Conservation (phyloP, 2,888 invertebrate species). For the Dysmachus trigonus region DNA sequence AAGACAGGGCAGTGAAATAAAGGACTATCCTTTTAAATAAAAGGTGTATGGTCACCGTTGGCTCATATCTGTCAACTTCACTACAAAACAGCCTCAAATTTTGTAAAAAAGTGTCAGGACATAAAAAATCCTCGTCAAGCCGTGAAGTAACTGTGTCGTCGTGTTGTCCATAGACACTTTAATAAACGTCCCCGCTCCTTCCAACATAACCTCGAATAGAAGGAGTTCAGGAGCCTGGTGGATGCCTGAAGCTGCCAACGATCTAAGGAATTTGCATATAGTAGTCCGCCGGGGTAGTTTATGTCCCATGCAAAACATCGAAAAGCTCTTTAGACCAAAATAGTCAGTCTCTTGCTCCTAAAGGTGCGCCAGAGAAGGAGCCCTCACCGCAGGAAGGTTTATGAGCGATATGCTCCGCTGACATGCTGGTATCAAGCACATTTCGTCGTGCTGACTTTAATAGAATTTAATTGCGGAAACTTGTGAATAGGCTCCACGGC, state of each 20-base stretch:
- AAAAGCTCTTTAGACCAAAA: conserved; percentile 27
- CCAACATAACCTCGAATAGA: not conserved
- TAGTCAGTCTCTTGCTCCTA: not conserved
- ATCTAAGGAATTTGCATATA: conserved; percentile 24
- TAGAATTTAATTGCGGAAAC: conserved; percentile 37
- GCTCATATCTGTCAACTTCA: no score
- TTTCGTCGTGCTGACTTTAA: conserved; percentile 22
- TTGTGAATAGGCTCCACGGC: conserved; percentile 4
- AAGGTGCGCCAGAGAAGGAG: not conserved
- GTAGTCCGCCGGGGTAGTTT: conserved; percentile 4
- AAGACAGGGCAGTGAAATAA: no score
- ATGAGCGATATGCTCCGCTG: not conserved
- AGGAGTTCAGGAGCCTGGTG: not conserved
- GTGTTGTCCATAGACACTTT: not conserved
- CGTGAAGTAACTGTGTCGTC: not conserved
- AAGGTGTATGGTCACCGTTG: no score
- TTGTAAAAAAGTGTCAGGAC: not conserved
- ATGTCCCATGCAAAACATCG: conserved; percentile 16
- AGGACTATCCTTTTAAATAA: no score
- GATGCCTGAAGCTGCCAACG: not conserved
- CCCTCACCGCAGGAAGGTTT: not conserved
- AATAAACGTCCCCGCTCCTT: not conserved
- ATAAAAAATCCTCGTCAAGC: not conserved
- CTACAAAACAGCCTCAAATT: not conserved
- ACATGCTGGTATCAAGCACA: not conserved